A percentile compares a stretch with the other conserved stretches of the same genome.
These are phyloP conservation scores for Chrysopa pallens DNA, from an alignment of 1,140 invertebrate species.

Conservation along the genomic window DNA sequence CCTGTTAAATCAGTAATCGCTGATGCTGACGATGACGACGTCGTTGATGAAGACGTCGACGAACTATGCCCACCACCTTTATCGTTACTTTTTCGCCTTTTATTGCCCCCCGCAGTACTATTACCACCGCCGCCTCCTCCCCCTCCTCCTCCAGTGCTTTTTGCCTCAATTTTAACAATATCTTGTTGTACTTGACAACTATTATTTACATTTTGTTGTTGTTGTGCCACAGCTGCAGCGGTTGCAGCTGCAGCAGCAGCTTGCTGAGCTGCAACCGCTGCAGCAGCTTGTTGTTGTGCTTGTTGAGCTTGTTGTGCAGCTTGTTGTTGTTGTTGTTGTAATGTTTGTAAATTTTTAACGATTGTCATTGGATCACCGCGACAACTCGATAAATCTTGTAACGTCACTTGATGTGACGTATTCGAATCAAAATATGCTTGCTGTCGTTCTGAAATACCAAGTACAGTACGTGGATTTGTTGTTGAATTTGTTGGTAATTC, in stretches of 20 bases:
- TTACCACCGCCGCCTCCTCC: background rate
- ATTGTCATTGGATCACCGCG: constrained; percentile 55
- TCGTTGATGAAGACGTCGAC: no score
- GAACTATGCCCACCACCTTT: constrained; percentile 14
- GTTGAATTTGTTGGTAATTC: constrained; percentile 6
- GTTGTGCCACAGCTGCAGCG: constrained; percentile 9
- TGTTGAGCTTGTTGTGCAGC: constrained; percentile 11
- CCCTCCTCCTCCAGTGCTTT: constrained; percentile 6
- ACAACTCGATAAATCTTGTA: constrained; percentile 51
- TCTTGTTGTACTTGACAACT: constrained; percentile 8
- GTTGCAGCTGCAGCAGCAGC: constrained; percentile 1
- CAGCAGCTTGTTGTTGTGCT: constrained; percentile 1
- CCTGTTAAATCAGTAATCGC: constrained; percentile 30
- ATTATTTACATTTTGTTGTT: constrained; percentile 17
- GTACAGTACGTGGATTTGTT: constrained; percentile 1
- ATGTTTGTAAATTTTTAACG: constrained; percentile 47
- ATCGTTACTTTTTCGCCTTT: constrained; percentile 21
- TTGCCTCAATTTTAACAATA: constrained; percentile 5
- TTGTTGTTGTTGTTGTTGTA: constrained; percentile 28
- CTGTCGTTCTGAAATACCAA: constrained; percentile 19
- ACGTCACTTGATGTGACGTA: constrained; percentile 28
- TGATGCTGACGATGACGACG: constrained; percentile 7
- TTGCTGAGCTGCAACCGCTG: constrained; percentile 1
- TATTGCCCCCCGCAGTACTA: constrained; percentile 7
- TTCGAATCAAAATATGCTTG: constrained; percentile 34